A percentile compares a stretch with the other conserved stretches of the same genome.
Conservation (phyloP, 2,797 vertebrate species). For the Arrhamphus sclerolepis region DNA sequence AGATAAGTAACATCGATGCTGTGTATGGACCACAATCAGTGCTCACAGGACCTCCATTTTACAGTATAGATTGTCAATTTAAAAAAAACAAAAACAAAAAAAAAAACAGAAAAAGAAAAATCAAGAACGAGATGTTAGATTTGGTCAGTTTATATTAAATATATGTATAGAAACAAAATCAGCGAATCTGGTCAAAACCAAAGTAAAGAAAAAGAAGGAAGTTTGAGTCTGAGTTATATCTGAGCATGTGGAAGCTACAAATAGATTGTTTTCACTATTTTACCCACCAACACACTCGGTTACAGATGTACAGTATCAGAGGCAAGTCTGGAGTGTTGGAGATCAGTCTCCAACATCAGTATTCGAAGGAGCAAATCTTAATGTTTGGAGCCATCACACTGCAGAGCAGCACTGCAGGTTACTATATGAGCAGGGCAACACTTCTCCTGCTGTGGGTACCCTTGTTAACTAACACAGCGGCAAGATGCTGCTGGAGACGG, state of each 20-base stretch:
- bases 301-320: too few species aligned
- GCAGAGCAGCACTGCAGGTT: constrained; percentile 13
- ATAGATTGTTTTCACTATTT: too few species aligned
- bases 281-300: too few species aligned
- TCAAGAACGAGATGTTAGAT: too few species aligned
- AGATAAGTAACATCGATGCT: too few species aligned
- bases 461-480: constrained; percentile 41
- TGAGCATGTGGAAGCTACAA: too few species aligned
- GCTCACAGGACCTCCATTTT: not conserved
- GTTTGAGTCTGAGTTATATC: too few species aligned
- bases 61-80: not conserved
- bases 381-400: constrained; percentile 1
- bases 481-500: constrained; percentile 25
- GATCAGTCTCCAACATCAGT: constrained; percentile 3
- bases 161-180: too few species aligned
- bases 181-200: too few species aligned
- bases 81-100: not conserved
- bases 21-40: not conserved
- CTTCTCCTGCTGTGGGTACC: constrained; percentile 44
- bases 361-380: constrained; percentile 10
- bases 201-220: too few species aligned
- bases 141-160: too few species aligned
- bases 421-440: constrained; percentile 12
- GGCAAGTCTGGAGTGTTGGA: not conserved
- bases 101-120: too few species aligned